These are phyloP conservation scores for Habroteleia sp. DNA, from an alignment of 2,888 invertebrate species.

Conservation along the genomic window DNA sequence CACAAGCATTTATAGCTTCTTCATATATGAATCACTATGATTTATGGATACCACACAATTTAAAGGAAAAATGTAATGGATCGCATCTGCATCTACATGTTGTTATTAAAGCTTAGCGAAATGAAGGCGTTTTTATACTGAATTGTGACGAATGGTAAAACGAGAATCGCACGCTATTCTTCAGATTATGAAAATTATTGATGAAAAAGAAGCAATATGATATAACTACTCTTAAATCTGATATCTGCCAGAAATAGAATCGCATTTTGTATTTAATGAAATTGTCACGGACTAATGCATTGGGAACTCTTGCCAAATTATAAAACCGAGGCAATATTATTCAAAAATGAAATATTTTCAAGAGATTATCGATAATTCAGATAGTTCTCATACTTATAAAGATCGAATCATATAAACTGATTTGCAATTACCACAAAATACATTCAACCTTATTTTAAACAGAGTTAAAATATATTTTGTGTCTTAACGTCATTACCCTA, in stretches of 20 bases:
- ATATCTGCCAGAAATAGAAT: slow-evolving; percentile 2
- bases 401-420: too few relatives aligned
- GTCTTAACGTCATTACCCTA: too few relatives aligned
- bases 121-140: slow-evolving; percentile 23
- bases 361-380: too few relatives aligned
- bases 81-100: slow-evolving; percentile 39
- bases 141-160: slow-evolving; percentile 29
- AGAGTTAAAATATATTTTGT: too few relatives aligned
- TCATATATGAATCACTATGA: slow-evolving; percentile 31
- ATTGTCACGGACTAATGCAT: slow-evolving; percentile 22
- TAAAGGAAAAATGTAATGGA: slow-evolving; percentile 38
- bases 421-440: too few relatives aligned
- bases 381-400: too few relatives aligned
- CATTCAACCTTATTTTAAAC: too few relatives aligned
- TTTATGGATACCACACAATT: slow-evolving; percentile 27
- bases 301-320: too few relatives aligned
- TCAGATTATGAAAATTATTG: slow-evolving; percentile 11
- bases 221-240: slow-evolving; percentile 3
- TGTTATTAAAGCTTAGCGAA: slow-evolving; percentile 35
- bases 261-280: slow-evolving; percentile 15
- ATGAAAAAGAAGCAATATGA: slow-evolving; percentile 8
- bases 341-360: too few relatives aligned
- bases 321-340: too few relatives aligned
- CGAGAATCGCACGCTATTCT: slow-evolving; percentile 17
- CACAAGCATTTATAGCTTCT: slow-evolving; percentile 32